Conservation (phyloP, 2,113 vertebrate genomes). For the Podarcis raffonei region DNA sequence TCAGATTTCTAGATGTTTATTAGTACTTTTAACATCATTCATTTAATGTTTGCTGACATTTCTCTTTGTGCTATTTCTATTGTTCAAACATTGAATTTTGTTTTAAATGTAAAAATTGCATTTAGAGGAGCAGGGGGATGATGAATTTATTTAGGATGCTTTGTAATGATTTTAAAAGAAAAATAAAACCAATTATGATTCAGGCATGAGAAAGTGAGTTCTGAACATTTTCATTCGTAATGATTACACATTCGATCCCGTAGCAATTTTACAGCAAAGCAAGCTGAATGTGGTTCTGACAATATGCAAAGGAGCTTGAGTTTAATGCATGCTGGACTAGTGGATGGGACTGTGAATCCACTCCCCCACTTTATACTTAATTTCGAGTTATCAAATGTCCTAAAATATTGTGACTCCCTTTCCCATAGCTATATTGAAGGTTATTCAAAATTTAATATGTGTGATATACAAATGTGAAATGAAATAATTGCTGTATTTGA, state of each 20-base stretch:
- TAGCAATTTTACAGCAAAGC: neutral
- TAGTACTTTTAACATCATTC: neutral
- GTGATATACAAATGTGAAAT: neutral
- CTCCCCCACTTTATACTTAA: neutral
- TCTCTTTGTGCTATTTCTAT: neutral
- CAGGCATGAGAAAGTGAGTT: neutral
- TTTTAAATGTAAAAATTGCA: neutral
- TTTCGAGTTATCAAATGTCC: neutral
- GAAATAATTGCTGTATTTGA: neutral
- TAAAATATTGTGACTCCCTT: neutral
- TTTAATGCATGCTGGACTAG: neutral
- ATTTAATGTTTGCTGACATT: neutral
- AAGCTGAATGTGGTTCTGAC: neutral
- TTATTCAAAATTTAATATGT: neutral
- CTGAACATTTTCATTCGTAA: neutral
- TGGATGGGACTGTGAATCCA: neutral
- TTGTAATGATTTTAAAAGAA: neutral
- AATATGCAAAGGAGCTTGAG: neutral
- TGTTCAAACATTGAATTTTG: neutral
- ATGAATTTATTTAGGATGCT: neutral
- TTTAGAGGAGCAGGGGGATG: neutral
- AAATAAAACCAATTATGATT: neutral
- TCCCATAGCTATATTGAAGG: neutral
- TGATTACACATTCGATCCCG: neutral
- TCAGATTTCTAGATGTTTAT: neutral